A percentile compares a stretch with the other conserved stretches of the same genome.
phyloP scores from a whole-genome alignment of 1,140 invertebrate genomes.

The Eueides isabella region DNA sequence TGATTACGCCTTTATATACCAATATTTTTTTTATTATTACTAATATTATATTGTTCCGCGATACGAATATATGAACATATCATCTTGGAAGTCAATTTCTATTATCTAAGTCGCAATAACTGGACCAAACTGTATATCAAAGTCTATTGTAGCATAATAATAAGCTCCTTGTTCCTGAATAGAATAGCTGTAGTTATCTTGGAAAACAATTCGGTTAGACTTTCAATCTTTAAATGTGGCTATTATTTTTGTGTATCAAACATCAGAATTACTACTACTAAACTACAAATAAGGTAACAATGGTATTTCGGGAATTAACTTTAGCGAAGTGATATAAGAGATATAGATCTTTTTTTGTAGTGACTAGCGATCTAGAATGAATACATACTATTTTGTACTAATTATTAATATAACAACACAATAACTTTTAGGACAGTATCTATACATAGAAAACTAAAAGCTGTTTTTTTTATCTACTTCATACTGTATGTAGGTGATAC shows the following conservation, averaged over 20 bases:
- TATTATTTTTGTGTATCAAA: constrained; percentile 2
- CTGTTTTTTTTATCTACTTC: too few relatives aligned
- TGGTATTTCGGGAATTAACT: too few relatives aligned
- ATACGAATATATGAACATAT: neutral
- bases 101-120: constrained; percentile 21
- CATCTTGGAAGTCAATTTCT: neutral
- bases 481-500: too few relatives aligned
- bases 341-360: too few relatives aligned
- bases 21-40: neutral
- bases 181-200: constrained; percentile 30
- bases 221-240: neutral
- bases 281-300: neutral
- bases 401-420: too few relatives aligned
- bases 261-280: too few relatives aligned
- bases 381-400: too few relatives aligned
- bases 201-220: constrained; percentile 14
- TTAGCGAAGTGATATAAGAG: too few relatives aligned
- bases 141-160: constrained; percentile 30
- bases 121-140: constrained; percentile 20
- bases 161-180: constrained; percentile 25
- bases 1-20: neutral
- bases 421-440: too few relatives aligned
- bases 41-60: neutral
- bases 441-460: too few relatives aligned
- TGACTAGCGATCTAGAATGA: too few relatives aligned